Conservation (phyloP, 1,140 invertebrate species). For the Himalopsyche phryganea region DNA sequence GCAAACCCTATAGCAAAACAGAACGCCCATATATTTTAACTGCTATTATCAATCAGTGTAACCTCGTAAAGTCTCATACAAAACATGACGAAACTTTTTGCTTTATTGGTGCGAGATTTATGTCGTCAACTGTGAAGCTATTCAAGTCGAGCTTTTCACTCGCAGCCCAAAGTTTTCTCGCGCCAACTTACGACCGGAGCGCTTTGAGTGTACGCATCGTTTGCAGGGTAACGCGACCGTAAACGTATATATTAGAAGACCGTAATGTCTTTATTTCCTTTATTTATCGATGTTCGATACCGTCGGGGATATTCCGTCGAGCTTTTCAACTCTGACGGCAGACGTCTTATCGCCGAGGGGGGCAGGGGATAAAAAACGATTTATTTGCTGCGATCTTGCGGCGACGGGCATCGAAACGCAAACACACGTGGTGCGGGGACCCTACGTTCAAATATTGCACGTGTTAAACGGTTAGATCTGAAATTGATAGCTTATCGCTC, state of each 20-base stretch:
- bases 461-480: too few relatives aligned
- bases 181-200: neutral
- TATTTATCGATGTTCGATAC: conserved; percentile 19
- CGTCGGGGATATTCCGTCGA: conserved; percentile 15
- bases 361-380: conserved; percentile 23
- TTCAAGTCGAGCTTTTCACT: neutral
- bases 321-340: conserved; percentile 20
- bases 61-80: too few relatives aligned
- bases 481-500: too few relatives aligned
- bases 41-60: too few relatives aligned
- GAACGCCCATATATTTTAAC: too few relatives aligned
- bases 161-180: too few relatives aligned
- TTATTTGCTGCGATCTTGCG: conserved; percentile 15
- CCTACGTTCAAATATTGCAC: too few relatives aligned
- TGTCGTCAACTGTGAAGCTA: neutral
- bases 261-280: conserved; percentile 21
- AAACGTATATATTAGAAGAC: conserved; percentile 18
- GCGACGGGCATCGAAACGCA: conserved; percentile 2
- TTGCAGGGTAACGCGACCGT: conserved; percentile 13
- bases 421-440: too few relatives aligned
- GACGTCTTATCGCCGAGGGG: conserved; percentile 12
- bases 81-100: too few relatives aligned
- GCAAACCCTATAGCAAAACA: too few relatives aligned
- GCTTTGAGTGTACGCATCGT: neutral
- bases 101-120: neutral